Percentiles rank a stretch among this genome's conserved stretches.
These are phyloP conservation scores for Campopleginae sp. DNA, from an alignment of 2,888 invertebrate species.

Conservation along the genomic window DNA sequence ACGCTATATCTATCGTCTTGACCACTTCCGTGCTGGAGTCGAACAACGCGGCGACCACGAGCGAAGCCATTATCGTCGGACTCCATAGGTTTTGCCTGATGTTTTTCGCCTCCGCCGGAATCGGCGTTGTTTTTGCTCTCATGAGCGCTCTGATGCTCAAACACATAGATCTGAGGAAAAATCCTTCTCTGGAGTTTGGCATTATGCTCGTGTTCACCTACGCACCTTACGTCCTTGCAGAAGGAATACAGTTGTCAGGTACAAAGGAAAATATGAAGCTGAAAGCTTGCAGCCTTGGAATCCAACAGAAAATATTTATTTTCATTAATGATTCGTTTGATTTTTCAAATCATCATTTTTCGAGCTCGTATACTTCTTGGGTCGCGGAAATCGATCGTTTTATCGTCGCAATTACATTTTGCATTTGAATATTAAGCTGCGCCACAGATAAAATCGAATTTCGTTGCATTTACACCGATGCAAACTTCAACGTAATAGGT, in stretches of 20 bases:
- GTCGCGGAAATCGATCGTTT: too few species aligned
- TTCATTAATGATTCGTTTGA: too few species aligned
- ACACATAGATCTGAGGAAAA: slow-evolving; percentile 97
- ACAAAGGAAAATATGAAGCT: slow-evolving; percentile 74
- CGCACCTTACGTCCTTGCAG: slow-evolving; percentile 98
- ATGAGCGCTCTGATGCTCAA: slow-evolving; percentile 96
- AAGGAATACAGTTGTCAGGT: slow-evolving; percentile 97
- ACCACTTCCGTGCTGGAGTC: slow-evolving; percentile 94
- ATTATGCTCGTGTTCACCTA: slow-evolving; percentile 99
- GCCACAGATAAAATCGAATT: too few species aligned
- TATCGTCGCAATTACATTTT: too few species aligned
- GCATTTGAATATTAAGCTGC: too few species aligned
- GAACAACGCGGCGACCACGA: slow-evolving; percentile 89
- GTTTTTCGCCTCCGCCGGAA: slow-evolving; percentile 99
- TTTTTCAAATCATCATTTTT: too few species aligned
- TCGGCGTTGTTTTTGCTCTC: slow-evolving; percentile 97
- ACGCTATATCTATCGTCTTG: slow-evolving; percentile 98
- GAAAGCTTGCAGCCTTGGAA: too few species aligned
- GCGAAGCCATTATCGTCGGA: slow-evolving; percentile 94
- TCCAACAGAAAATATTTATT: too few species aligned
- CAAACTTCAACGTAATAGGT: too few species aligned
- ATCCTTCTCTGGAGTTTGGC: slow-evolving; percentile 99
- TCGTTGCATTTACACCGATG: too few species aligned
- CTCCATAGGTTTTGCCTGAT: slow-evolving; percentile 96
- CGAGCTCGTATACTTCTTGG: too few species aligned